A percentile compares a stretch with the other conserved stretches of the same genome.
These are phyloP conservation scores for Myocastor coypus DNA, from an alignment of 2,113 vertebrate species.

Conservation along the genomic window DNA sequence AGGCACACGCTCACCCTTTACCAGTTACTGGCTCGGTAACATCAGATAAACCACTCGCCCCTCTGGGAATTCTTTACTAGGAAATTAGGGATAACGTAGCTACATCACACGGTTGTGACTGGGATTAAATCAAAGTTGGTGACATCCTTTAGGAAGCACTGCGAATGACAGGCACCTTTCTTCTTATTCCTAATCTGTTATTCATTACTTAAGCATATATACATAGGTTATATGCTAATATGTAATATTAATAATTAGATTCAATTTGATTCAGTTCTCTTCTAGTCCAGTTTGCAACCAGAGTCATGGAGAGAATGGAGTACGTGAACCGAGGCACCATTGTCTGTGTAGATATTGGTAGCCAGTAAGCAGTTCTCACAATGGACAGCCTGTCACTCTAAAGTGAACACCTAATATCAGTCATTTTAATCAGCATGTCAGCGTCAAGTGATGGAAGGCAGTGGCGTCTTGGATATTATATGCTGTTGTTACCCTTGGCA, in stretches of 20 bases:
- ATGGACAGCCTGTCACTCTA: neutral
- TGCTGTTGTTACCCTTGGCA: neutral
- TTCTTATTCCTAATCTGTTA: neutral
- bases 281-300: neutral
- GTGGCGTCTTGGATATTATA: neutral
- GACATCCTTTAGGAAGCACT: neutral
- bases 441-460: neutral
- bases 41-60: neutral
- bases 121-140: neutral
- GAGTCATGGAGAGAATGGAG: neutral
- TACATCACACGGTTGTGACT: neutral
- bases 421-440: slow-evolving; percentile 26
- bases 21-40: neutral
- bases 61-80: neutral
- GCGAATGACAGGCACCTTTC: neutral
- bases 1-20: neutral
- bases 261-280: neutral
- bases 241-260: neutral
- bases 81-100: neutral
- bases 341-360: neutral
- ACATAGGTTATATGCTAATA: no score
- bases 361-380: neutral
- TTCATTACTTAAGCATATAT: neutral
- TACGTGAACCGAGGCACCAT: neutral
- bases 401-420: slow-evolving; percentile 14